phyloP scores from a whole-genome alignment of 2,113 vertebrate genomes.

The Caranx ignobilis region DNA sequence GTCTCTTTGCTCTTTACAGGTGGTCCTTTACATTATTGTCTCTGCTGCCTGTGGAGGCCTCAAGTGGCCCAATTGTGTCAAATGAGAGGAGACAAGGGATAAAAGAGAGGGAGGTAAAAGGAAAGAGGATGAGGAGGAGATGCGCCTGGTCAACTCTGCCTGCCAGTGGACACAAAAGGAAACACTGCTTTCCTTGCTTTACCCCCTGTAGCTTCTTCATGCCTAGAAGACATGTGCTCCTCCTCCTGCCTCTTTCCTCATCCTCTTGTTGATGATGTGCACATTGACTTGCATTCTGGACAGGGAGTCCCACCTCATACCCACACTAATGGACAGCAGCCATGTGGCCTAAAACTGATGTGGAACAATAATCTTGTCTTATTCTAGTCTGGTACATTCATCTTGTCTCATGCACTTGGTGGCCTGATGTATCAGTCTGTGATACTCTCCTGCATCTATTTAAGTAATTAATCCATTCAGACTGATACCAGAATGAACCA shows the following conservation, averaged over 20 bases:
- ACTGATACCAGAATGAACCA: constrained; percentile 32
- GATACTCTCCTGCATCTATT: constrained; percentile 49
- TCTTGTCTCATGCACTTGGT: constrained; percentile 51
- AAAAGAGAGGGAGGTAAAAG: constrained; percentile 29
- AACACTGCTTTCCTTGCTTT: constrained; percentile 44
- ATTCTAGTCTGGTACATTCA: constrained; percentile 46
- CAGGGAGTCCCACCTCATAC: constrained; percentile 55
- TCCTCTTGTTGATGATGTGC: constrained; percentile 36
- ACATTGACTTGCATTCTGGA: constrained; percentile 74
- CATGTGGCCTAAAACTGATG: constrained; percentile 52
- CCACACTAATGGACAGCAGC: constrained; percentile 59
- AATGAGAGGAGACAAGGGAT: constrained; percentile 76
- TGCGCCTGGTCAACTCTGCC: constrained; percentile 38
- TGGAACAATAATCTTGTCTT: constrained; percentile 60
- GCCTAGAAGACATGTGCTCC: constrained; percentile 38
- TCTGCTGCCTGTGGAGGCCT: constrained; percentile 91
- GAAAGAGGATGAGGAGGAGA: constrained; percentile 43
- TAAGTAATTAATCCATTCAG: constrained; percentile 46
- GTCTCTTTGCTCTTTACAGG: constrained; percentile 77
- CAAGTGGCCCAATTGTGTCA: constrained; percentile 89
- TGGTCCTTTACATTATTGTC: constrained; percentile 92
- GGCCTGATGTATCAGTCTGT: constrained; percentile 60
- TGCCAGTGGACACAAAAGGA: constrained; percentile 62
- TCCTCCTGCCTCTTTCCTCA: constrained; percentile 22
- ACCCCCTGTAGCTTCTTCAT: constrained; percentile 31